Conservation (phyloP, 2,113 vertebrate species). For the Hyperoodon ampullatus region DNA sequence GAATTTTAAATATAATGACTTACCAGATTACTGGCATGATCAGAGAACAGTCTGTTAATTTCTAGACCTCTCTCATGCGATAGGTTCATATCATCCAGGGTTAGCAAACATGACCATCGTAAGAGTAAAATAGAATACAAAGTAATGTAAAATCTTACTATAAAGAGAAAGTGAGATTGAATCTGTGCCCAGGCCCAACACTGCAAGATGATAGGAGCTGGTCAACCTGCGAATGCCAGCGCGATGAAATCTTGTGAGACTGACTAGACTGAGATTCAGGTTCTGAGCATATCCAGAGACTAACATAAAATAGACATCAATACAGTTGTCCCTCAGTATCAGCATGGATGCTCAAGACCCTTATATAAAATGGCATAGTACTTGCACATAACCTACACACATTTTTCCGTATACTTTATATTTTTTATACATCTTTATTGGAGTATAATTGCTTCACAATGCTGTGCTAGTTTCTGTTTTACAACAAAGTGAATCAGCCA, state of each 20-base stretch:
- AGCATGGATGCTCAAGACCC: neutral
- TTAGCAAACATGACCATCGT: neutral
- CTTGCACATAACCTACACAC: neutral
- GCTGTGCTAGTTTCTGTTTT: neutral
- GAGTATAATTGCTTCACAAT: neutral
- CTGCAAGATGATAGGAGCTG: neutral
- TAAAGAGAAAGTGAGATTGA: neutral
- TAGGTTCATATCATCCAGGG: neutral
- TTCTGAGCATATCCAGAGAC: neutral
- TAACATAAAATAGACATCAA: neutral
- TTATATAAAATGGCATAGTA: neutral
- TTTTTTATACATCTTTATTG: neutral
- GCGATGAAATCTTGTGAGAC: neutral
- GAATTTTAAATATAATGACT: neutral
- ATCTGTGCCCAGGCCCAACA: neutral
- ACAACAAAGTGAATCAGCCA: neutral
- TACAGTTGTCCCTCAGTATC: neutral
- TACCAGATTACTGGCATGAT: neutral
- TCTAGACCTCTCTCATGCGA: neutral
- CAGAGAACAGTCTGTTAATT: neutral
- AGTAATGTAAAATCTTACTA: neutral
- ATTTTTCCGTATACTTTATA: neutral
- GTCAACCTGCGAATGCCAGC: neutral
- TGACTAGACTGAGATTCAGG: neutral
- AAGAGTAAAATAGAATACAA: constrained; percentile 9